These are phyloP conservation scores for Drosophila prolongata DNA, from an alignment of 2,888 invertebrate genomes.

Conservation along the genomic window DNA sequence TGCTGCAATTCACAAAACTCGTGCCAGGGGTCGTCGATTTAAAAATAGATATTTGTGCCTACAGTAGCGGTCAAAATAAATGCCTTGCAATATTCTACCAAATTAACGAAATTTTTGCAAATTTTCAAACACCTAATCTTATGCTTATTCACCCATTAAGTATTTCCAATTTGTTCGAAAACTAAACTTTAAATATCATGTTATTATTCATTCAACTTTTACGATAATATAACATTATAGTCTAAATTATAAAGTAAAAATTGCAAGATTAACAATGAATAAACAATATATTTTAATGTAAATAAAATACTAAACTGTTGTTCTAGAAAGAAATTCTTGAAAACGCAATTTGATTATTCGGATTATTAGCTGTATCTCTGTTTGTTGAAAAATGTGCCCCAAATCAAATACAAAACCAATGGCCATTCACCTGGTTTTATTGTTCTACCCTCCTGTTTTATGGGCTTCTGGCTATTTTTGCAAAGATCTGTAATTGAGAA, in stretches of 20 bases:
- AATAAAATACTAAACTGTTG: too few relatives aligned
- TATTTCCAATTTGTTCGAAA: too few relatives aligned
- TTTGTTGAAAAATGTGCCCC: conserved; percentile 7
- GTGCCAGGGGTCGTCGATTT: conserved; percentile 31
- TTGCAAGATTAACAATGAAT: too few relatives aligned
- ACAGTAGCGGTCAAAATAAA: conserved; percentile 15
- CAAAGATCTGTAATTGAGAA: conserved; percentile 42
- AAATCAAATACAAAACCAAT: conserved; percentile 12
- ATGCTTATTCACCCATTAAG: too few relatives aligned
- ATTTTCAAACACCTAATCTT: background rate
- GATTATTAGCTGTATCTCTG: conserved; percentile 1
- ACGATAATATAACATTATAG: background rate
- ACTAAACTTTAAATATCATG: too few relatives aligned
- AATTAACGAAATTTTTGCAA: background rate
- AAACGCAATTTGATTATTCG: background rate
- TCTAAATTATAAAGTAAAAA: too few relatives aligned
- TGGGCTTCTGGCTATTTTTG: conserved; percentile 38
- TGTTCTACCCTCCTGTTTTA: conserved; percentile 16
- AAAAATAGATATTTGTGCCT: conserved; percentile 21
- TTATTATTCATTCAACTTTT: too few relatives aligned
- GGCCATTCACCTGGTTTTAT: conserved; percentile 32
- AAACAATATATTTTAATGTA: too few relatives aligned
- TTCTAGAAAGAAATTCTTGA: too few relatives aligned
- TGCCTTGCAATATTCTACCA: background rate
- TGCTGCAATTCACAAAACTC: conserved; percentile 53